A percentile compares a stretch with the other conserved stretches of the same genome.
phyloP scores from a whole-genome alignment of 2,888 invertebrate genomes.

The Leucophenga maculata region DNA sequence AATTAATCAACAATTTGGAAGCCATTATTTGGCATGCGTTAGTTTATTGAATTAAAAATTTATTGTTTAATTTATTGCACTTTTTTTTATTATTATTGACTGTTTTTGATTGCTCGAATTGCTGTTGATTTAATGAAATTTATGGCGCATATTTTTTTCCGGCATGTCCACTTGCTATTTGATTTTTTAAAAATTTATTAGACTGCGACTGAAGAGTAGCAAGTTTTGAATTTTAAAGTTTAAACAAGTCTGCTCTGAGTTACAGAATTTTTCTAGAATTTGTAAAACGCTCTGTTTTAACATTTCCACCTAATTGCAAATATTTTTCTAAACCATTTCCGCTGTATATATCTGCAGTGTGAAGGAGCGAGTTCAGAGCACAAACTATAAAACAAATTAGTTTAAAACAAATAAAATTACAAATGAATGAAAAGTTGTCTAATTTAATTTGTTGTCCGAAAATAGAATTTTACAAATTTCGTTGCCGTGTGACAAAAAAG shows the following conservation, averaged over 20 bases:
- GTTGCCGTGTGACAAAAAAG: too few species aligned
- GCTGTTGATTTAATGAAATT: slow-evolving; percentile 18
- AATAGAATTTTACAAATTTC: background rate
- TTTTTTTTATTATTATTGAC: background rate
- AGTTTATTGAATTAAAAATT: slow-evolving; percentile 25
- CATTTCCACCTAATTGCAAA: too few species aligned
- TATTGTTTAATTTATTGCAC: slow-evolving; percentile 20
- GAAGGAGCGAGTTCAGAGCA: slow-evolving; percentile 15
- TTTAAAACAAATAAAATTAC: slow-evolving; percentile 67
- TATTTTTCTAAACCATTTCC: too few species aligned
- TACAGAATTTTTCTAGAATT: too few species aligned
- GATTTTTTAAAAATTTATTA: too few species aligned
- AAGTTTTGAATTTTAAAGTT: too few species aligned
- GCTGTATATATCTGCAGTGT: too few species aligned
- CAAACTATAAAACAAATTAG: slow-evolving; percentile 48
- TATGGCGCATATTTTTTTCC: background rate
- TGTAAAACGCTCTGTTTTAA: too few species aligned
- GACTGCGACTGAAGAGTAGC: too few species aligned
- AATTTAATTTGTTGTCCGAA: slow-evolving; percentile 57
- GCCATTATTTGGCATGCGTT: slow-evolving; percentile 18
- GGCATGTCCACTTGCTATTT: too few species aligned
- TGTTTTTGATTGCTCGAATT: slow-evolving; percentile 13
- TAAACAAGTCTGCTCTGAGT: too few species aligned
- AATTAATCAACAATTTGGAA: slow-evolving; percentile 49
- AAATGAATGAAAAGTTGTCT: slow-evolving; percentile 63